These are phyloP conservation scores for Hoplodrina ambigua DNA, from an alignment of 2,888 invertebrate species.

Conservation along the genomic window DNA sequence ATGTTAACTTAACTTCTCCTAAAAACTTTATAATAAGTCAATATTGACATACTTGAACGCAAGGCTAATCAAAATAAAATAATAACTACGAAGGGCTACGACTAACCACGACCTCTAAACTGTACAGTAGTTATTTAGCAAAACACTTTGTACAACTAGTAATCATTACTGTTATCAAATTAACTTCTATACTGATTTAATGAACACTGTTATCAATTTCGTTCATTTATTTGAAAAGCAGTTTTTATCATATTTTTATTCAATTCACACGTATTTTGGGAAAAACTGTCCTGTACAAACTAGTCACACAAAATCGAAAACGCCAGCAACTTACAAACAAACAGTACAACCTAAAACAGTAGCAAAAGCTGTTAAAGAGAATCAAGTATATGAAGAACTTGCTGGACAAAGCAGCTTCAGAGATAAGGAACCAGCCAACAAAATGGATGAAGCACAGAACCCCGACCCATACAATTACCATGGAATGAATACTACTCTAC, in stretches of 20 bases:
- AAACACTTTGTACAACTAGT: not conserved
- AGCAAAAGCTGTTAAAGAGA: not conserved
- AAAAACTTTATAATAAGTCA: too few species aligned
- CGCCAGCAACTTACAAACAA: not conserved
- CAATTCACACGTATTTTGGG: constrained; percentile 5
- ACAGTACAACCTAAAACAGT: too few species aligned
- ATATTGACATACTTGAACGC: too few species aligned
- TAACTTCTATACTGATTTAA: constrained; percentile 31
- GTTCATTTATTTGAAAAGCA: constrained; percentile 19
- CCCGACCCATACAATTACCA: constrained; percentile 9
- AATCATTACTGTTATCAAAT: constrained; percentile 55
- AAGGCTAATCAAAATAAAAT: not conserved
- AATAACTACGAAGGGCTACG: not conserved
- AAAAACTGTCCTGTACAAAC: not conserved
- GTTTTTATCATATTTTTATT: constrained; percentile 2
- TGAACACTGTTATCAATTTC: constrained; percentile 22
- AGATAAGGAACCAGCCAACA: not conserved
- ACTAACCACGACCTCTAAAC: not conserved
- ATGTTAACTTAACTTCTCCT: too few species aligned
- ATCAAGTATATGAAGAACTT: not conserved
- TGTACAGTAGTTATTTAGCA: not conserved
- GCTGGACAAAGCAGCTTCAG: not conserved
- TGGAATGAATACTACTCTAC: constrained; percentile 26
- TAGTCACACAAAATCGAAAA: too few species aligned
- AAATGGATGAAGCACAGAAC: not conserved